Evolutionary conservation across 1,140 invertebrate genomes (phyloP).

Genomic region (Drosophila malerkotliana): DNA sequence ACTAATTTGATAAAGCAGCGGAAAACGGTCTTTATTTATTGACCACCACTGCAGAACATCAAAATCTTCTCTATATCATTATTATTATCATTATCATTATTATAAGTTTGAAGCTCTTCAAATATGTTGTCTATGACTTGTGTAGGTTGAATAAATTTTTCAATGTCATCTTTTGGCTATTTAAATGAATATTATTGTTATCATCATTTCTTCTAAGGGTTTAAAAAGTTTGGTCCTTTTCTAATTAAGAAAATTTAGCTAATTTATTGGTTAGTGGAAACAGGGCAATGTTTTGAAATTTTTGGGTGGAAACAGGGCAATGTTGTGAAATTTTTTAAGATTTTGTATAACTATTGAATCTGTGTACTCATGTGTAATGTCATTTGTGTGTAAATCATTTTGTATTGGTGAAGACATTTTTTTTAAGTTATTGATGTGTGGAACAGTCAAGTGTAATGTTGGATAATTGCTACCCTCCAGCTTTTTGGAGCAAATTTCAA

Average conservation of each 20-base stretch:
- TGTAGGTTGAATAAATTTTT: slow-evolving; percentile 8
- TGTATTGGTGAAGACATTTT: slow-evolving; percentile 17
- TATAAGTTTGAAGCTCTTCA: background rate
- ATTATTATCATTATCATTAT: too few relatives aligned
- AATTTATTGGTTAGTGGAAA: slow-evolving; percentile 2
- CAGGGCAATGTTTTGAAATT: slow-evolving; percentile 4
- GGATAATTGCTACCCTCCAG: background rate
- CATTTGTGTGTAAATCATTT: too few relatives aligned
- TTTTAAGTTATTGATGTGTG: background rate
- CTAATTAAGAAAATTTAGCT: background rate
- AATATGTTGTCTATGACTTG: slow-evolving; percentile 18
- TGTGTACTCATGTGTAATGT: too few relatives aligned
- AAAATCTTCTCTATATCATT: too few relatives aligned
- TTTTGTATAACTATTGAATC: background rate
- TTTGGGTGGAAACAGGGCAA: background rate
- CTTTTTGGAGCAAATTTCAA: slow-evolving; percentile 7
- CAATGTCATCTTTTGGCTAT: slow-evolving; percentile 4
- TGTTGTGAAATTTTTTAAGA: slow-evolving; percentile 10
- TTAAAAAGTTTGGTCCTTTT: background rate
- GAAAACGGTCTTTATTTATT: too few relatives aligned
- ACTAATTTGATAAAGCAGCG: too few relatives aligned
- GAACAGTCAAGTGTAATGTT: slow-evolving; percentile 7
- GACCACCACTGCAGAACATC: too few relatives aligned
- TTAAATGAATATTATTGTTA: slow-evolving; percentile 1
- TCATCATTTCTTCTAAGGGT: slow-evolving; percentile 5